Percentiles rank a stretch among this genome's conserved stretches.
phyloP scores from a whole-genome alignment of 2,113 vertebrate species.

The Litocranius walleri region DNA sequence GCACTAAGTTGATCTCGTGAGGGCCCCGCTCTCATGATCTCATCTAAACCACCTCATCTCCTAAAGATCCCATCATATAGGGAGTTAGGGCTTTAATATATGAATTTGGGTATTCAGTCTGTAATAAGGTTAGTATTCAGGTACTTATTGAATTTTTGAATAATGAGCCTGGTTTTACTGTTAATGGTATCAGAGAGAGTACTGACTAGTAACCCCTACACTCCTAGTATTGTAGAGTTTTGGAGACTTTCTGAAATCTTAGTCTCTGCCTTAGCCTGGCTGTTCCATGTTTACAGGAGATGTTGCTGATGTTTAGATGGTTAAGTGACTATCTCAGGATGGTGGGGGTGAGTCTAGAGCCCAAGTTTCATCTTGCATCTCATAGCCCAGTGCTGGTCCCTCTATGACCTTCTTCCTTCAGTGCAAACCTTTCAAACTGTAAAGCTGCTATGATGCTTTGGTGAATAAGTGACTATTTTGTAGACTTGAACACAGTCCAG shows the following conservation, averaged over 20 bases:
- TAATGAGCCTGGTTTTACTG: not conserved
- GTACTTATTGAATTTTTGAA: not conserved
- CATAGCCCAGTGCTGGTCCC: rapidly evolving
- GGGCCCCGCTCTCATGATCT: not conserved
- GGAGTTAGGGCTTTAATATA: not conserved
- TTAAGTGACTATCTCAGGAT: not conserved
- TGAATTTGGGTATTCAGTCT: not conserved
- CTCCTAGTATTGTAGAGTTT: not conserved
- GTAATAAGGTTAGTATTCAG: rapidly evolving
- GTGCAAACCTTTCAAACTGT: not conserved
- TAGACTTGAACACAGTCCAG: not conserved
- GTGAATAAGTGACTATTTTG: not conserved
- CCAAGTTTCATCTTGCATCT: not conserved
- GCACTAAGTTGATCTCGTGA: not conserved
- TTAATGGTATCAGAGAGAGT: no score
- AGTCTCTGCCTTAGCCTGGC: rapidly evolving
- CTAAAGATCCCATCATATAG: no score
- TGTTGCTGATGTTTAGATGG: rapidly evolving
- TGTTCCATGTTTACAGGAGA: rapidly evolving
- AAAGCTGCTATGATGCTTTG: not conserved
- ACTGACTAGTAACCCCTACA: rapidly evolving
- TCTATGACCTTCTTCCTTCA: not conserved
- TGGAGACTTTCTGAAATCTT: not conserved
- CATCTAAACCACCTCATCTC: not conserved
- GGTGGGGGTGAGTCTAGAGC: rapidly evolving